phyloP scores from a whole-genome alignment of 35 echinoderm and acorn worm genomes.

The Apostichopus parvimensis region DNA sequence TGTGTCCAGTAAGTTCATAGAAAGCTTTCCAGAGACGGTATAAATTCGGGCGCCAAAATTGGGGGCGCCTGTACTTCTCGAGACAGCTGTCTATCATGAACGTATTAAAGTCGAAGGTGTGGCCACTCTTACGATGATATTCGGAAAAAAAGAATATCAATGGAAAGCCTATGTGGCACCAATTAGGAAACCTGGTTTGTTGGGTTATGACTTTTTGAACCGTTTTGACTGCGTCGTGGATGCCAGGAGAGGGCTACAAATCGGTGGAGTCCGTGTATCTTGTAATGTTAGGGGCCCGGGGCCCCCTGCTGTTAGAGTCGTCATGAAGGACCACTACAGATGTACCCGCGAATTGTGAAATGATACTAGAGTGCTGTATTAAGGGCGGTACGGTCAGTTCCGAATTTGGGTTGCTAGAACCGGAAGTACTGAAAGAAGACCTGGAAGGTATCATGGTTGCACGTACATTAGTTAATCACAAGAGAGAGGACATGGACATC shows the following conservation, averaged over 20 bases:
- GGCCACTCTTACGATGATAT: not conserved
- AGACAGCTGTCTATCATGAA: constrained; percentile 16
- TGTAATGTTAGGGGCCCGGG: constrained; percentile 48
- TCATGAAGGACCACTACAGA: constrained; percentile 13
- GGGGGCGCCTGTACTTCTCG: not conserved
- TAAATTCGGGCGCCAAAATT: not conserved
- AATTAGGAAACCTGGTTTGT: constrained; percentile 41
- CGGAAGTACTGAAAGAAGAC: not conserved
- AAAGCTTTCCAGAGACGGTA: not conserved
- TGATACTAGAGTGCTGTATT: constrained; percentile 46
- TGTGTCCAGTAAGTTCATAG: constrained; percentile 29
- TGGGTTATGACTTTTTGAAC: constrained; percentile 68
- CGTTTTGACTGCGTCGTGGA: constrained; percentile 49
- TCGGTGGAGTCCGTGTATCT: constrained; percentile 16
- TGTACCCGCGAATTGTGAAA: constrained; percentile 58
- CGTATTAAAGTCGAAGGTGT: not conserved
- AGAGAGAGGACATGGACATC: constrained; percentile 25
- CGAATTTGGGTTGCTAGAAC: constrained; percentile 42
- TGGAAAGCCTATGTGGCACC: constrained; percentile 63
- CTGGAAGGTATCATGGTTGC: constrained; percentile 42
- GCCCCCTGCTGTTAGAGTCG: constrained; percentile 23
- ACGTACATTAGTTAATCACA: constrained; percentile 1
- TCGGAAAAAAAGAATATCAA: constrained; percentile 13
- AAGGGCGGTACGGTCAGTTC: not conserved
- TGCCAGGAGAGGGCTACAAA: constrained; percentile 42